Evolutionary conservation across 2,113 vertebrate species (phyloP), one percentile per base, ranked within the genome.

Genomic region (Xenopus tropicalis): DNA sequence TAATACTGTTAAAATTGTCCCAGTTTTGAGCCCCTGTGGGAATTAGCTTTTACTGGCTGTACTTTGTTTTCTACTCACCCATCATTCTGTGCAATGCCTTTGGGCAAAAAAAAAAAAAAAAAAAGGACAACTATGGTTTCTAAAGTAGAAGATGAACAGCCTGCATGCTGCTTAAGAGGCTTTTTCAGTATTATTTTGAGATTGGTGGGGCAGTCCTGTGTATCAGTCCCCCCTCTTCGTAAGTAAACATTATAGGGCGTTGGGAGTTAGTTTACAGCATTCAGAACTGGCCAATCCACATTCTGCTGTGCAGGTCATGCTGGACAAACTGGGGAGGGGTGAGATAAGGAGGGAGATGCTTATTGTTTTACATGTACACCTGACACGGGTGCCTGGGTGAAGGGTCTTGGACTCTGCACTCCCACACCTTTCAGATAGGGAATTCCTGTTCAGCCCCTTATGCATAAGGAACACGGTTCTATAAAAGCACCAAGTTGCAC

Each of bases 241-340:
- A 61, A 52, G 57, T 13, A 74, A 74, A 68, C 66, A 69, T 22
- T 42, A 17, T 24, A 68, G 72, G 72, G 72, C 24, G 65, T 61
- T 56, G 54, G 54, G 54, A 57, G 54, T 20, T 67, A 37, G 52
- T 73, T 61, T 74, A 51, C 72, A 68, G 66, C 59, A 63, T 25
- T 63, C n/a, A 56, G 16, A 69, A 69, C 56, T 69, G 66, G 73
- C 73, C 66, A 76, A 69, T 76, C 73, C 73, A 76, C 72, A 74
- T 74, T 74, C 65, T 74, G 57, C 72, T 54, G 46, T 61, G 61
- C 46, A 56, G 72, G 57, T 62, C 66, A 54, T 19, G 46, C 24
- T 54, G 44, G 23, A 20, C 46, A 69, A 66, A 52, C 44, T 21
- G 72, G 57, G 46, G 59, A 42, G n/a, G 66, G 22, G 6, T 6